These are phyloP conservation scores for Poeciliopsis gracilis DNA, from an alignment of 2,797 vertebrate genomes.

Conservation along the genomic window DNA sequence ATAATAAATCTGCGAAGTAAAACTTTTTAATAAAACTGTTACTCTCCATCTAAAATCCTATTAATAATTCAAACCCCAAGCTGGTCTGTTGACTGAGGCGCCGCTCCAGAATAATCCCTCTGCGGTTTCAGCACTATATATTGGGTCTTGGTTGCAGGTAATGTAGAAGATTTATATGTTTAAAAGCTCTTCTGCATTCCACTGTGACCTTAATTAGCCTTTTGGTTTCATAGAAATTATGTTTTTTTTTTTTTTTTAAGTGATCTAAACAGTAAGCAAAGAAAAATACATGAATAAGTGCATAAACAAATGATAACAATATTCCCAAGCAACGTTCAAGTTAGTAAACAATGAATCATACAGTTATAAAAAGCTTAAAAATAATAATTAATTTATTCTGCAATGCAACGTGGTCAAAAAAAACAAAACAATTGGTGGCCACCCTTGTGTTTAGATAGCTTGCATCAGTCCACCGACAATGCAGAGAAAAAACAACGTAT, in stretches of 20 bases:
- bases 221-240: not conserved
- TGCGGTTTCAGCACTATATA: conserved; percentile 2
- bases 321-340: not conserved
- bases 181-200: not conserved
- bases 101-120: not conserved
- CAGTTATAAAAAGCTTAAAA: too few relatives aligned
- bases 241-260: too few relatives aligned
- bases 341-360: not conserved
- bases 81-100: not conserved
- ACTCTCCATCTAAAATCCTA: conserved; percentile 6
- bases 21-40: conserved; percentile 17
- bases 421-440: too few relatives aligned
- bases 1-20: conserved; percentile 8
- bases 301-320: not conserved
- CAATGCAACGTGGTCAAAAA: too few relatives aligned
- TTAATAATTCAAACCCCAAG: conserved; percentile 33
- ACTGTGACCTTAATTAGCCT: not conserved
- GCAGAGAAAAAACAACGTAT: too few relatives aligned
- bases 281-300: not conserved
- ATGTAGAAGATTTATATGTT: conserved; percentile 8
- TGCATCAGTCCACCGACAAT: too few relatives aligned
- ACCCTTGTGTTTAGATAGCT: too few relatives aligned
- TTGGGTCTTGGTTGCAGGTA: conserved; percentile 4
- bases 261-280: not conserved
- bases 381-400: too few relatives aligned